Evolutionary conservation across 2,888 invertebrate species (phyloP), one percentile per base, ranked within the genome.

Genomic region (Xanthostigma xanthostigma): DNA sequence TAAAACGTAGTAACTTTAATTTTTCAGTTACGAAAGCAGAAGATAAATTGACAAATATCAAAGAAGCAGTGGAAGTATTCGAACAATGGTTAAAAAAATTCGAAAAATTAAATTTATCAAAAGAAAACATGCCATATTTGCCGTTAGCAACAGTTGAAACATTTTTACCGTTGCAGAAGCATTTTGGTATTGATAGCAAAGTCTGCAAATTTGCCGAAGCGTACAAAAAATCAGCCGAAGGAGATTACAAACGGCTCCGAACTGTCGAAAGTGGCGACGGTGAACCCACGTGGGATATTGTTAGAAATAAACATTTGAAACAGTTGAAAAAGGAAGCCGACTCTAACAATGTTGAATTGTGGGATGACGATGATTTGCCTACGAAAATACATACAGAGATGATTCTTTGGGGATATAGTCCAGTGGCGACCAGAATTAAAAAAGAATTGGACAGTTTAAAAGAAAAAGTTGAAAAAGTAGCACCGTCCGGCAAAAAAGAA

Each of bases 391-490:
- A 87, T 57, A 58, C 82, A 50, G 69, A 79, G 55, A 66, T 84
- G 59, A 73, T 86, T 41, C 69, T 84, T 49, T 85, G 85, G 84
- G 85, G 80, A 0, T 86, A 83, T 59, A 84, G 83, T 43, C 81
- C 84, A 0, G 84, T 85, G 52, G 73, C 76, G 0, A 72, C 75
- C 34, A 78, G 77, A 58, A 70, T 83, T 2, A 85, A 84, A 60
- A 79, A 73, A 52, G 72, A 69, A 51, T 57, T 73, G 40, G 66
- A 71, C 14, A 67, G 56, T 44, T 60, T 67, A 55, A 69, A 66
- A 53, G 73, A 67, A 55, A 73, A 70, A 60, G 57, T 72, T 27
- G 61, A 61, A 46, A 58, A 56, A 47, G 53, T 53, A 44, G 57
- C 53, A 50, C 54, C 56, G 35, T 58, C 56, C 48, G 55, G 56